A percentile compares a stretch with the other conserved stretches of the same genome.
phyloP scores from a whole-genome alignment of 2,888 invertebrate genomes.

The Lycia hirtaria region DNA sequence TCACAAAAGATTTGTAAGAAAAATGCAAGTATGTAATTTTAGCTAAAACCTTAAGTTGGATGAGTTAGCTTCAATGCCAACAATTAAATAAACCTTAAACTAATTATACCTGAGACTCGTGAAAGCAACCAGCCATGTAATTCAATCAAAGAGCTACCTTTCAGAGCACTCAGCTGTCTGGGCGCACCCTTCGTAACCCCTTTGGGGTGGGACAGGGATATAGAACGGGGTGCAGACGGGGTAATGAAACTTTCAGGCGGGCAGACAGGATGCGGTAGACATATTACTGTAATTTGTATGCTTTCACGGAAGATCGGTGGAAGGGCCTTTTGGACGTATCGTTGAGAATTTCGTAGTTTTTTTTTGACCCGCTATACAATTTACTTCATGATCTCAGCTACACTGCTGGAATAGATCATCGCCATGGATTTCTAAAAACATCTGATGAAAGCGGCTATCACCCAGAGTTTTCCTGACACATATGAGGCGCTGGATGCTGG shows the following conservation, averaged over 20 bases:
- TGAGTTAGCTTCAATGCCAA: too few relatives aligned
- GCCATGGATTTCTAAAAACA: too few relatives aligned
- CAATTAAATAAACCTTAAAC: neutral
- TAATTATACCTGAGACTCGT: constrained; percentile 14
- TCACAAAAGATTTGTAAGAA: too few relatives aligned
- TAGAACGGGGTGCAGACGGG: constrained; percentile 56
- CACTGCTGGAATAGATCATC: too few relatives aligned
- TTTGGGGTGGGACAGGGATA: constrained; percentile 21
- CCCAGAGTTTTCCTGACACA: too few relatives aligned
- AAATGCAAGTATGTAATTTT: too few relatives aligned
- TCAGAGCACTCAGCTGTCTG: constrained; percentile 45
- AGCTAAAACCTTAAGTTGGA: too few relatives aligned
- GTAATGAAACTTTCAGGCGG: constrained; percentile 70
- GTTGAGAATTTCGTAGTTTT: constrained; percentile 8
- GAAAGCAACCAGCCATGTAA: constrained; percentile 28
- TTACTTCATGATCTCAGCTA: too few relatives aligned
- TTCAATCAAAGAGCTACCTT: constrained; percentile 40
- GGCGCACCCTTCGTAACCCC: constrained; percentile 49
- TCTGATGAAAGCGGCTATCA: too few relatives aligned
- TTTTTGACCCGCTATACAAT: too few relatives aligned
- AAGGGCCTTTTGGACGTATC: neutral
- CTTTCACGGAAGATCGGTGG: constrained; percentile 43
- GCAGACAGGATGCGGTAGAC: constrained; percentile 52
- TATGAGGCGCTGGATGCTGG: too few relatives aligned
- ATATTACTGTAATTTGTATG: constrained; percentile 52